Conservation (phyloP, 2,888 invertebrate species). For the Luperina nickerlii region DNA sequence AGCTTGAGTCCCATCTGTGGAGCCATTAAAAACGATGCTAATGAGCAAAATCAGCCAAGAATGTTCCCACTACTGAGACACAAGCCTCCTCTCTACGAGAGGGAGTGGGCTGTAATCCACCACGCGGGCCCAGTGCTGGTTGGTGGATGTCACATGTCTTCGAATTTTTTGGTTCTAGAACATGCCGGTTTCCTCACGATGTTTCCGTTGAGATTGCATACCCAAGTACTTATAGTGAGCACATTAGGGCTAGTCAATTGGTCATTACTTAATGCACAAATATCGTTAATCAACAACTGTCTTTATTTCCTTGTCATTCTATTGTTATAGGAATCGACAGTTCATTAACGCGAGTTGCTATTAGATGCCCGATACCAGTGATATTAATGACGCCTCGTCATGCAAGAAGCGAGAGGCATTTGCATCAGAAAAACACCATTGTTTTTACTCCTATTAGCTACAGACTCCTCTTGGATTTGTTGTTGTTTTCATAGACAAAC, state of each 20-base stretch:
- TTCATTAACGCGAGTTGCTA: slow-evolving; percentile 30
- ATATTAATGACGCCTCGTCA: slow-evolving; percentile 14
- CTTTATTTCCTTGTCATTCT: not conserved
- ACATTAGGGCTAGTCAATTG: not conserved
- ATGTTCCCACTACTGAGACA: not conserved
- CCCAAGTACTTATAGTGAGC: not conserved
- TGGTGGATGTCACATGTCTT: not conserved
- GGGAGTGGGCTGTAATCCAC: too few species aligned
- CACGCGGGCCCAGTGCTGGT: not conserved
- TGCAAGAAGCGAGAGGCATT: slow-evolving; percentile 23
- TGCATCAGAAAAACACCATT: not conserved
- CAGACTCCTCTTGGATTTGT: not conserved
- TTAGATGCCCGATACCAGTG: slow-evolving; percentile 9
- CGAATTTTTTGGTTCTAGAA: not conserved
- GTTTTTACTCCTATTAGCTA: not conserved
- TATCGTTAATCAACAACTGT: not conserved
- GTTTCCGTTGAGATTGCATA: not conserved
- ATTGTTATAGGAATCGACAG: slow-evolving; percentile 20
- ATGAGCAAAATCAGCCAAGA: not conserved
- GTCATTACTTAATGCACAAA: not conserved
- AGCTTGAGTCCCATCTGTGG: not conserved
- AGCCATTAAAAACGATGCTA: not conserved
- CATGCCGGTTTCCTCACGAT: not conserved
- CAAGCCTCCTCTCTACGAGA: not conserved
- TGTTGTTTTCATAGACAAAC: not conserved